Percentiles rank a stretch among this genome's conserved stretches.
phyloP scores from a whole-genome alignment of 2,797 vertebrate genomes.

The Steatocranus sp. region DNA sequence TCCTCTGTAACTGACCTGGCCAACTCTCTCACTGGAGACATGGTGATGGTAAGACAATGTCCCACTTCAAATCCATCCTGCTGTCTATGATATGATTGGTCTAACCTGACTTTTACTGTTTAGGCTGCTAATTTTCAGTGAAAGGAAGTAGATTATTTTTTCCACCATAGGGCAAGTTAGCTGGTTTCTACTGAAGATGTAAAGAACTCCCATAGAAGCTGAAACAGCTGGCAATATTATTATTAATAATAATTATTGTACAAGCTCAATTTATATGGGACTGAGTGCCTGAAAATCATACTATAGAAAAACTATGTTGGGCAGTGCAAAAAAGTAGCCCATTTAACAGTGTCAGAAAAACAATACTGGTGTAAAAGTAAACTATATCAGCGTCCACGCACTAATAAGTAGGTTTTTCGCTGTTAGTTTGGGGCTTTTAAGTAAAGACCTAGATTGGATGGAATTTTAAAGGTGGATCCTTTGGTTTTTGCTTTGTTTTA shows the following conservation, averaged over 20 bases:
- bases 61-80: neutral
- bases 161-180: neutral
- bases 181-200: neutral
- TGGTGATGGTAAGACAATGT: constrained; percentile 90
- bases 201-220: neutral
- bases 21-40: constrained; percentile 98
- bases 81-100: neutral
- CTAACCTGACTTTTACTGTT: neutral
- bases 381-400: neutral
- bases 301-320: neutral
- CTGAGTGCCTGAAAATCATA: neutral
- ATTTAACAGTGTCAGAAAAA: neutral
- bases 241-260: neutral
- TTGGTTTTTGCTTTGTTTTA: neutral
- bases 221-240: neutral
- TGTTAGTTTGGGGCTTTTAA: neutral
- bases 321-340: neutral
- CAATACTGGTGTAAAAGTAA: neutral
- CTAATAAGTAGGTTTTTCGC: neutral
- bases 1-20: constrained; percentile 95
- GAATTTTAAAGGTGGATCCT: neutral
- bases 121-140: neutral
- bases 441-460: neutral
- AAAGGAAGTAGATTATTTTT: neutral
- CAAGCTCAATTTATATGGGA: neutral